phyloP scores from a whole-genome alignment of 2,888 invertebrate genomes.

The Leptinotarsa tumamoca region DNA sequence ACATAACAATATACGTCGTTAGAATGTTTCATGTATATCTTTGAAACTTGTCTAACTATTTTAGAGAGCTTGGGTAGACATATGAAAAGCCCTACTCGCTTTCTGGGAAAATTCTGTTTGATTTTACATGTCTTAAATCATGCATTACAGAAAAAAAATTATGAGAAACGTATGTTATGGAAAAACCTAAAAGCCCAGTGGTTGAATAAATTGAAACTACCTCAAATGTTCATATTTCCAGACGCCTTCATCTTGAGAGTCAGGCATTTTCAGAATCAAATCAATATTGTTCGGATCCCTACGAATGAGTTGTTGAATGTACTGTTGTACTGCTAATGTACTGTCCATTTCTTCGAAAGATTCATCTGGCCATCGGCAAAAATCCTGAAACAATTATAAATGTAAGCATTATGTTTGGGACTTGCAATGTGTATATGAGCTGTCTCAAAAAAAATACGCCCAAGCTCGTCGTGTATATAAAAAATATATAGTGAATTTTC shows the following conservation, averaged over 20 bases:
- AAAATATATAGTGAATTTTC: neutral
- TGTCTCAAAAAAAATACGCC: neutral
- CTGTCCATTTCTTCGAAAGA: constrained; percentile 99
- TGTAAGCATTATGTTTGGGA: neutral
- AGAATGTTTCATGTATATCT: too few relatives aligned
- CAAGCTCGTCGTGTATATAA: neutral
- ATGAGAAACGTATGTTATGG: too few relatives aligned
- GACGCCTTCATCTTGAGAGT: constrained; percentile 97
- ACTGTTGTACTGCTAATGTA: constrained; percentile 97
- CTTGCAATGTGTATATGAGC: neutral
- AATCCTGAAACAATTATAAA: constrained; percentile 75
- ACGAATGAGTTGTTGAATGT: constrained; percentile 97
- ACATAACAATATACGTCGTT: too few relatives aligned
- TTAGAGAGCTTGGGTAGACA: too few relatives aligned
- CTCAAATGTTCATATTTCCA: constrained; percentile 99
- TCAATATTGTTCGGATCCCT: constrained; percentile 94
- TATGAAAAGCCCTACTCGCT: too few relatives aligned
- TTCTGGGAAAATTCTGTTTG: too few relatives aligned
- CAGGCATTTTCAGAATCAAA: constrained; percentile 94
- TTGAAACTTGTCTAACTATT: too few relatives aligned
- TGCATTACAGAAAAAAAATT: neutral
- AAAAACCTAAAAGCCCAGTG: too few relatives aligned
- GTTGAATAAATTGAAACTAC: constrained; percentile 64
- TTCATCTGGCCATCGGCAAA: constrained; percentile 98
- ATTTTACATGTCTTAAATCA: too few relatives aligned